Conservation (phyloP, 2,113 vertebrate species). For the Oophaga pumilio region DNA sequence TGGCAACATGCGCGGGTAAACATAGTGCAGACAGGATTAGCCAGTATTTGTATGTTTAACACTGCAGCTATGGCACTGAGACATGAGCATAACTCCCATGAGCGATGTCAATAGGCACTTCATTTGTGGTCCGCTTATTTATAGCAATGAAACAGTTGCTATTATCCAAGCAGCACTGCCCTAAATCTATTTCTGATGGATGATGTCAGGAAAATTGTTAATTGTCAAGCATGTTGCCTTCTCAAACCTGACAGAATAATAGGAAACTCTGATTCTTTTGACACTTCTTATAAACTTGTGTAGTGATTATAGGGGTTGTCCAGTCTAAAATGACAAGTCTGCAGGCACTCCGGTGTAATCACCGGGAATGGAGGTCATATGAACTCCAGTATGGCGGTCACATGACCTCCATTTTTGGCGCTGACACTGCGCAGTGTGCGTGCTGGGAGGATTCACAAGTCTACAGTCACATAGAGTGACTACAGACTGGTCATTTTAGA, state of each 20-base stretch:
- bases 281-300: not conserved
- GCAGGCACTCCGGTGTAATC: no score
- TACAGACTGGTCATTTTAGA: no score
- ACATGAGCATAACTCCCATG: slow-evolving; percentile 1
- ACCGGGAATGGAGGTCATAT: no score
- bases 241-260: not conserved
- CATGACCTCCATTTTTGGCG: no score
- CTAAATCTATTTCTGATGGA: slow-evolving; percentile 6
- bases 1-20: not conserved
- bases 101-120: not conserved
- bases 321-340: no score
- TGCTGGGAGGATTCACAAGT: no score
- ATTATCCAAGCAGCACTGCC: not conserved
- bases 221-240: not conserved
- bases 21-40: not conserved
- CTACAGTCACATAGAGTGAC: no score
- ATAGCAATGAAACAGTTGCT: not conserved
- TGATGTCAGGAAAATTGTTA: not conserved
- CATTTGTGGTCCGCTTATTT: slow-evolving; percentile 5
- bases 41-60: not conserved
- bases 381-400: no score
- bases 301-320: no score
- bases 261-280: not conserved
- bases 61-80: not conserved
- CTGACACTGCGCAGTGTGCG: no score